phyloP scores from a whole-genome alignment of 2,888 invertebrate genomes.

The Oeneis ivallda region DNA sequence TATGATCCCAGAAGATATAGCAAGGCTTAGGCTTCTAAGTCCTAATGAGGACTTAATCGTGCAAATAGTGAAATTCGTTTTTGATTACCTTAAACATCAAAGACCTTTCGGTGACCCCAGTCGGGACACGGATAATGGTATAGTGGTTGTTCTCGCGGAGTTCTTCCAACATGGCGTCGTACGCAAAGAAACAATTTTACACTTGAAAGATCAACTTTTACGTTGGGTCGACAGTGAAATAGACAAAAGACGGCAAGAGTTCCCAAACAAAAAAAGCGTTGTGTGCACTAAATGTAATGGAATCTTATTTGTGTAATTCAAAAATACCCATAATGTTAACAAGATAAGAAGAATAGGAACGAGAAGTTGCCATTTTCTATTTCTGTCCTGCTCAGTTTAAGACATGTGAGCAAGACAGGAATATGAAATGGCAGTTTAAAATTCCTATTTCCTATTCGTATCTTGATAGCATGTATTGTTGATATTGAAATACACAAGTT shows the following conservation, averaged over 20 bases:
- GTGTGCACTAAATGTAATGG: conserved; percentile 63
- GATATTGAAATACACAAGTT: background rate
- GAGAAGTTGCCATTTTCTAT: too few relatives aligned
- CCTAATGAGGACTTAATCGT: conserved; percentile 70
- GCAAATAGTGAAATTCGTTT: conserved; percentile 70
- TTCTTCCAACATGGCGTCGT: conserved; percentile 73
- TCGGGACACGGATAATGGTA: conserved; percentile 59
- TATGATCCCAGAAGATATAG: conserved; percentile 64
- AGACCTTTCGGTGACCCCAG: conserved; percentile 64
- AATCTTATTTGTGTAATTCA: conserved; percentile 49
- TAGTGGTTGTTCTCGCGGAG: conserved; percentile 63
- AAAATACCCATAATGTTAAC: background rate
- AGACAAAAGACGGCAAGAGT: conserved; percentile 48
- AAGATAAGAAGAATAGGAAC: too few relatives aligned
- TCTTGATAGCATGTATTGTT: background rate
- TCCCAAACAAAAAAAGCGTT: conserved; percentile 57
- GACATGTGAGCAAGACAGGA: too few relatives aligned
- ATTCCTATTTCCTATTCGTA: too few relatives aligned
- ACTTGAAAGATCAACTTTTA: conserved; percentile 59
- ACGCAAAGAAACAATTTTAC: conserved; percentile 61
- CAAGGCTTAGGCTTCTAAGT: conserved; percentile 59
- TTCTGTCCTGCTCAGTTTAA: too few relatives aligned
- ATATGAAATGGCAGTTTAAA: too few relatives aligned
- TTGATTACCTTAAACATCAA: conserved; percentile 67
- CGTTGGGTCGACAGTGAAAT: conserved; percentile 58